These are phyloP conservation scores for Scaptomyza graminum DNA, from an alignment of 1,140 invertebrate genomes.

Conservation along the genomic window DNA sequence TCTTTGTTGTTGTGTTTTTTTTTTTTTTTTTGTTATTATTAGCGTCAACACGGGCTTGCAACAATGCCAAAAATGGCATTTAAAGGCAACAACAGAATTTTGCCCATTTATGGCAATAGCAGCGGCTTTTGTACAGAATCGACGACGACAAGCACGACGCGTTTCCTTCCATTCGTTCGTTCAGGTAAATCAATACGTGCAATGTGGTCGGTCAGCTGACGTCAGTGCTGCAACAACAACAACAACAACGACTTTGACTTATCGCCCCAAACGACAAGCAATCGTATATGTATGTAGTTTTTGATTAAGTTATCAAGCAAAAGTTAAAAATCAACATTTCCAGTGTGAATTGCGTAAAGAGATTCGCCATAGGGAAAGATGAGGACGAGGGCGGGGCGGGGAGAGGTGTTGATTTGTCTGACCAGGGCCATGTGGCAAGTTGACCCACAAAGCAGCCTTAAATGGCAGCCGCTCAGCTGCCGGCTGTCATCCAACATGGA, in stretches of 20 bases:
- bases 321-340: slow-evolving; percentile 14
- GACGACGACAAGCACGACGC: slow-evolving; percentile 17
- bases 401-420: too few relatives aligned
- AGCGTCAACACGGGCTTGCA: slow-evolving; percentile 36
- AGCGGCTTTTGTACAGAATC: slow-evolving; percentile 8
- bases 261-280: slow-evolving; percentile 34
- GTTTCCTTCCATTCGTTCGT: slow-evolving; percentile 13
- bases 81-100: slow-evolving; percentile 62
- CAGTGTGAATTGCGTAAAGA: slow-evolving; percentile 40
- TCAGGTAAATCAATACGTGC: slow-evolving; percentile 34
- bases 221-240: slow-evolving; percentile 17
- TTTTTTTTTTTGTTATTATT: slow-evolving; percentile 4
- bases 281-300: slow-evolving; percentile 23
- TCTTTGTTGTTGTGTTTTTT: neutral
- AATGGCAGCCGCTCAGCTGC: slow-evolving; percentile 31
- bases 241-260: slow-evolving; percentile 5
- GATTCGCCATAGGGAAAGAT: neutral
- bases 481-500: slow-evolving; percentile 16
- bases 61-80: slow-evolving; percentile 39
- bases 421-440: slow-evolving; percentile 17
- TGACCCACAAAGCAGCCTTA: slow-evolving; percentile 47
- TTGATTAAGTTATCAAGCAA: slow-evolving; percentile 70
- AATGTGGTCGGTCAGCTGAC: slow-evolving; percentile 55
- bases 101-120: slow-evolving; percentile 70
- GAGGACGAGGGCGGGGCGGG: neutral